Evolutionary conservation across 1,140 invertebrate species (phyloP), one percentile per base, ranked within the genome.

Genomic region (Centruroides vittatus): DNA sequence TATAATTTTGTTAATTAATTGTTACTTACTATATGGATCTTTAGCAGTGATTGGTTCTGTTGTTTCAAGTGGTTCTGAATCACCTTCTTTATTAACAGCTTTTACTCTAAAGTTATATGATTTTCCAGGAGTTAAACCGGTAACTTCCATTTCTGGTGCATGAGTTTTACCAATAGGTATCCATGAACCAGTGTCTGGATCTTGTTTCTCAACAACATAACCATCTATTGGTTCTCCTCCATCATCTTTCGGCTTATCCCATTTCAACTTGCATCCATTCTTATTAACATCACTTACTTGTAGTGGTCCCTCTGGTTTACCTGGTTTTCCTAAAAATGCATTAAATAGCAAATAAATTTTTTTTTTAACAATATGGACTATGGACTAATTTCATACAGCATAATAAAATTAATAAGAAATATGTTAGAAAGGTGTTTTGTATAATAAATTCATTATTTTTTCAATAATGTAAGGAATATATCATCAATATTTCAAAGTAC

Each of bases 31-130:
- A 53, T 62, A 67, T 7, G 66, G 66, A 66, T 67, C 66, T 47
- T 67, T 67, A 36, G 60, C 88, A 79, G 85, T 71, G 52, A 86
- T 89, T 0, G 84, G 77, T 70, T 84, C 82, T 47, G 90, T 89
- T 9, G 93, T 92, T 69, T 89, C 35, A 75, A 67, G 80, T 11
- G 94, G 94, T 71, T 97, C 92, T n/a, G 93, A 96, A 75, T 94
- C 90, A 41, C 96, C 96, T 77, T 98, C 91, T 68, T 91, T 92
- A 73, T 99, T 99, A 9, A 97, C 76, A 11, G 96, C 96, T 69
- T 94, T 94, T 3, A 99, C 94, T 59, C 95, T 81, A 84, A 99
- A 99, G 77, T 96, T 90, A 74, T 99, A 99, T 69, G 96, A 90
- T 71, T 98, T 91, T 59, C 93, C 95, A 60, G 92, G 88, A 60